These are phyloP conservation scores for Caenorhabditis zanzibari DNA, from an alignment of 2,888 invertebrate species.

Conservation along the genomic window DNA sequence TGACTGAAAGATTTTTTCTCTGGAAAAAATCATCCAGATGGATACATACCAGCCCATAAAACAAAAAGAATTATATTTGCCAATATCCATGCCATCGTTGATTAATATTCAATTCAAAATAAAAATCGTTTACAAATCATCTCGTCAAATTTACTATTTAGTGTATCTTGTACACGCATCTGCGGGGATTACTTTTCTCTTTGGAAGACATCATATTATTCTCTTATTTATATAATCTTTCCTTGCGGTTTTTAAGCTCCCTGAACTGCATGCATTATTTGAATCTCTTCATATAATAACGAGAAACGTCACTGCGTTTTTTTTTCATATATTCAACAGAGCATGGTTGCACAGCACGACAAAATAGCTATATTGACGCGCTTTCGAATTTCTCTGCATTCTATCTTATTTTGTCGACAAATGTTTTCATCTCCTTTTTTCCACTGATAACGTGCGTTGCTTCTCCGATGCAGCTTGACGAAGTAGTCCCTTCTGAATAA, in stretches of 20 bases:
- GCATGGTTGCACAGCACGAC: not conserved
- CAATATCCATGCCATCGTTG: conserved; percentile 80
- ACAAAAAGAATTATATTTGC: conserved; percentile 78
- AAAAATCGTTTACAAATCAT: not conserved
- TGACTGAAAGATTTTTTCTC: conserved; percentile 4
- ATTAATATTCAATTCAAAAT: conserved; percentile 58
- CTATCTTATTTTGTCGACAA: not conserved
- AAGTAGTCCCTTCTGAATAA: too few relatives aligned
- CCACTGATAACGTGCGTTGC: not conserved
- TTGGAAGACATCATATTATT: too few relatives aligned
- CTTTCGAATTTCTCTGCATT: not conserved
- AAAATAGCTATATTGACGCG: not conserved
- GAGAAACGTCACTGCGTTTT: not conserved
- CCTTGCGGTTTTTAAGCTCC: too few relatives aligned
- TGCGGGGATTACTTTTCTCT: not conserved
- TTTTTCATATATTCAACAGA: not conserved
- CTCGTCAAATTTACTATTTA: not conserved
- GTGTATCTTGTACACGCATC: not conserved
- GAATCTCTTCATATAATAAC: too few relatives aligned
- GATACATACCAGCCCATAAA: conserved; percentile 17
- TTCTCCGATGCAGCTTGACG: too few relatives aligned
- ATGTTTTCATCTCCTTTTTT: not conserved
- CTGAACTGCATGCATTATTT: too few relatives aligned
- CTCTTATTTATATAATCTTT: too few relatives aligned
- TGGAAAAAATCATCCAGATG: not conserved